phyloP scores from a whole-genome alignment of 2,888 invertebrate species.

The Pollenia amentaria region DNA sequence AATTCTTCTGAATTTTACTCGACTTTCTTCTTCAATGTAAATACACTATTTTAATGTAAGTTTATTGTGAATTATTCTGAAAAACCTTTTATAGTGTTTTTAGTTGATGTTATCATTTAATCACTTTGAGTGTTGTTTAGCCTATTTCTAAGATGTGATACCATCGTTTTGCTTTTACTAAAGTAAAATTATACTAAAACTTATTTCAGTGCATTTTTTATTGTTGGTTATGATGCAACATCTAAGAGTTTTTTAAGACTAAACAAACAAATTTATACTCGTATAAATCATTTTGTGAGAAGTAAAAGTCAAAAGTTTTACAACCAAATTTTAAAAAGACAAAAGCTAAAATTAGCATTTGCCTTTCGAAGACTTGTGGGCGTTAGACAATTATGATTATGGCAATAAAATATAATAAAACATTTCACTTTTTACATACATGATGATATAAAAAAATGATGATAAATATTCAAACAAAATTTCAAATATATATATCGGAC shows the following conservation, averaged over 20 bases:
- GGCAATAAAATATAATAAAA: not conserved
- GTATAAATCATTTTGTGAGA: not conserved
- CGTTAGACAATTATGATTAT: not conserved
- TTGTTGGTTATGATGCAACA: not conserved
- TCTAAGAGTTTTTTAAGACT: not conserved
- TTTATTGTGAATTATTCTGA: no score
- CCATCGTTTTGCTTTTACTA: not conserved
- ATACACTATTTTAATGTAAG: no score
- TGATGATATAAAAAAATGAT: not conserved
- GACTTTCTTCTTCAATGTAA: no score
- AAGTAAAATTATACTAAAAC: not conserved
- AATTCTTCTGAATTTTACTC: no score
- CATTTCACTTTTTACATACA: not conserved
- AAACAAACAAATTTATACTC: no score
- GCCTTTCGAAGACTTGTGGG: not conserved
- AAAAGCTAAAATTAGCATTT: conserved; percentile 4
- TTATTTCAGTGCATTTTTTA: not conserved
- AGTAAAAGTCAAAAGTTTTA: conserved; percentile 12
- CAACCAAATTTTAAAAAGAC: not conserved
- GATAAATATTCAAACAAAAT: not conserved
- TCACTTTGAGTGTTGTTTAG: no score
- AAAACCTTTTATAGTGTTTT: no score
- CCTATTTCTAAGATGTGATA: no score
- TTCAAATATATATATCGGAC: not conserved
- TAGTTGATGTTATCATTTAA: no score